Evolutionary conservation across 1,140 invertebrate genomes (phyloP).

Genomic region (Drosophila sturtevanti): DNA sequence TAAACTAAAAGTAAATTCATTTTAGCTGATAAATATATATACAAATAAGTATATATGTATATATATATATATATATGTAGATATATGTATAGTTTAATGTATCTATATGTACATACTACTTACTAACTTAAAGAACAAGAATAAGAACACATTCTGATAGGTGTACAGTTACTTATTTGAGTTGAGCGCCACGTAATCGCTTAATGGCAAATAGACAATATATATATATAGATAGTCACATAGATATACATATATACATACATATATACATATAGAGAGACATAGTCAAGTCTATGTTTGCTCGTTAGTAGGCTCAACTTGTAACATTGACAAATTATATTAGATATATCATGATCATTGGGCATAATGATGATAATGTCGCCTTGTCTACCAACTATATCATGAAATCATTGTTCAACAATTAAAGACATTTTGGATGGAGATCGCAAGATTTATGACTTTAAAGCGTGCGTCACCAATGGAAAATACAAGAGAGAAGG

Average conservation of each 20-base stretch:
- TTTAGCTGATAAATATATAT: conserved; percentile 44
- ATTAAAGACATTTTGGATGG: conserved; percentile 57
- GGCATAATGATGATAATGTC: conserved; percentile 53
- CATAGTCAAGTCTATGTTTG: conserved; percentile 57
- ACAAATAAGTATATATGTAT: conserved; percentile 29
- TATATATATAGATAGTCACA: conserved; percentile 18
- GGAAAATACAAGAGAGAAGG: neutral
- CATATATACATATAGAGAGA: conserved; percentile 10
- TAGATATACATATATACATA: neutral
- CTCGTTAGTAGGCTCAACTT: conserved; percentile 71
- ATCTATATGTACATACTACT: conserved; percentile 13
- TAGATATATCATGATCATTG: conserved; percentile 76
- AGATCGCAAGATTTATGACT: conserved; percentile 58
- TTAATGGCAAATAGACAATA: conserved; percentile 68
- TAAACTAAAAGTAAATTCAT: conserved; percentile 61
- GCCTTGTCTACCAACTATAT: conserved; percentile 32
- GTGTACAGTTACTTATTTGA: conserved; percentile 18
- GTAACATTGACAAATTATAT: conserved; percentile 71
- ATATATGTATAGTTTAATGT: conserved; percentile 20
- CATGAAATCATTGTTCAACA: conserved; percentile 66
- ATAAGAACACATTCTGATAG: conserved; percentile 5
- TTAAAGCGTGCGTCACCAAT: conserved; percentile 60
- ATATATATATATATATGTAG: conserved; percentile 5
- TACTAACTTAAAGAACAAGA: conserved; percentile 2
- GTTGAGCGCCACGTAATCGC: conserved; percentile 61